Evolutionary conservation across 2,797 vertebrate genomes (phyloP), one percentile per base, ranked within the genome.

Genomic region (Acanthurus leucopareius): DNA sequence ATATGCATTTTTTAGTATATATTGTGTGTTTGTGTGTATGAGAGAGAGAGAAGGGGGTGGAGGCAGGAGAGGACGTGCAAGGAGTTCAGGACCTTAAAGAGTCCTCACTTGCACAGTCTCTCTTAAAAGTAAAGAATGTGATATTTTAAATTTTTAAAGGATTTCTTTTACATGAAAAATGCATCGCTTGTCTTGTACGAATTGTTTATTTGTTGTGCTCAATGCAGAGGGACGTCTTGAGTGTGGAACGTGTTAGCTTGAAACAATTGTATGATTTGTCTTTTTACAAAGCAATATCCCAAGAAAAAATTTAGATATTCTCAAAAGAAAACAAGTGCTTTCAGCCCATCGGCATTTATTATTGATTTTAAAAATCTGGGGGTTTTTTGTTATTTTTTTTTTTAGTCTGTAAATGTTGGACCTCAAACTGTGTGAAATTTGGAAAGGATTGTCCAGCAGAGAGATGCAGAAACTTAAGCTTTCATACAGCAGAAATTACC

Each of bases 1-100:
- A 20, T 73, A 19, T 87, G 67, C 77, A 73, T 80, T 69, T 28
- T 62, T 82, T 77, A 56, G 51, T 85, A 14, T 63, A 63, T 16
- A 53, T 49, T 80, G n/a, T 49, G 25, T 67, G 48, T 82, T 32
- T 72, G n/a, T 53, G 32, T 66, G 48, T 82, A 32, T 69, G 28
- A 32, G 32, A 35, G 32, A 35, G 32, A 35, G 5, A 62, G 35
- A 51, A 42, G 44, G 45, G 13, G 47, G 57, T 64, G n/a, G 14
- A 20, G 25, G 38, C 40, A 77, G 22, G 10, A 35, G 38, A 32
- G 66, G 16, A 54, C 78, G 45, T 66, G 62, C 15, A 77, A 59
- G 40, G 42, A 76, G 61, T 69, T 51, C 15, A 52, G 53, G 74
- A 72, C 51, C 49, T 74, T 61, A 71, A 54, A 71, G 13, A 58